Evolutionary conservation across 2,113 vertebrate genomes (phyloP).

Genomic region (Pachycephala philippinensis): DNA sequence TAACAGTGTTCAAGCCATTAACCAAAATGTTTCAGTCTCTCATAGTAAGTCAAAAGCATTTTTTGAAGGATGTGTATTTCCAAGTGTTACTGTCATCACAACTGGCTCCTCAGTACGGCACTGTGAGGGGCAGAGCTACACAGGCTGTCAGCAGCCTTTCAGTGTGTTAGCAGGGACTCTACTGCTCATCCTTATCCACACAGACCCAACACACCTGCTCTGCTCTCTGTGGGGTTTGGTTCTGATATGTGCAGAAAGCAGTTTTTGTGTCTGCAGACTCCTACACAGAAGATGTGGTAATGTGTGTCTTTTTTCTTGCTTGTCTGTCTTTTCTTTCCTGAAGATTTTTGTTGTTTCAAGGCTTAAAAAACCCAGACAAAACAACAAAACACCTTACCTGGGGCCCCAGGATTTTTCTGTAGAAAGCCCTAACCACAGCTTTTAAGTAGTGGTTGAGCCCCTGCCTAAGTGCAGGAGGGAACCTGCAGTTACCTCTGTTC

Average conservation of each 20-base stretch:
- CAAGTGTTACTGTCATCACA: not conserved
- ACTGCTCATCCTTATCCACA: not conserved
- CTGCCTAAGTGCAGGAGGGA: not conserved
- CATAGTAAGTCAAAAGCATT: not conserved
- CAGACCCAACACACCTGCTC: not conserved
- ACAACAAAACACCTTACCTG: not conserved
- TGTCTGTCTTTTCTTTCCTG: not conserved
- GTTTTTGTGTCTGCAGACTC: not conserved
- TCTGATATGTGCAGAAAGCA: not conserved
- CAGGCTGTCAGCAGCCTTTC: not conserved
- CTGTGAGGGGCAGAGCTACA: not conserved
- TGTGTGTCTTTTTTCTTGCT: not conserved
- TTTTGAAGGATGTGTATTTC: not conserved
- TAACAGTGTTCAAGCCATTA: not conserved
- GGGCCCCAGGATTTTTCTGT: not conserved
- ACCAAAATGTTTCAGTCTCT: not conserved
- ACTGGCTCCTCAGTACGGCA: not conserved
- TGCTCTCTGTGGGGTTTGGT: not conserved
- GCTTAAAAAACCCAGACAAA: not conserved
- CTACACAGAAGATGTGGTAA: no score
- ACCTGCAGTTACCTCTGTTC: accelerated
- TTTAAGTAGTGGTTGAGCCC: not conserved
- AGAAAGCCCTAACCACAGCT: not conserved
- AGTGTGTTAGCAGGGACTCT: not conserved
- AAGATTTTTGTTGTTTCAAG: not conserved